Conservation (phyloP, 1,140 invertebrate species). For the Penaeus vannamei region DNA sequence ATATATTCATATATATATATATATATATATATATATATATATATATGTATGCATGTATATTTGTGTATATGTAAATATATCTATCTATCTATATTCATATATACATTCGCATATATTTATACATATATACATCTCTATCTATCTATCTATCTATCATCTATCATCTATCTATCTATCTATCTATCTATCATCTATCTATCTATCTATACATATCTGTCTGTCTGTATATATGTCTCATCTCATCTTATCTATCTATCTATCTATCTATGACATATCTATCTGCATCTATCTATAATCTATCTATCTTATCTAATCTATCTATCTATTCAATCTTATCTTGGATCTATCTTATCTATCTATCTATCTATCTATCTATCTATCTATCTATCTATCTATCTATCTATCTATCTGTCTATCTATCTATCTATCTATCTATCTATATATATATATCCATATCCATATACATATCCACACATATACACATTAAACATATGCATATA, state of each 20-base stretch:
- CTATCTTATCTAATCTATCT: too few species aligned
- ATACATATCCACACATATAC: neutral
- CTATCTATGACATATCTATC: too few species aligned
- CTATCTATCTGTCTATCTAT: too few species aligned
- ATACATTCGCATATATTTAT: neutral
- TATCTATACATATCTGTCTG: neutral
- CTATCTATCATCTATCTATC: neutral
- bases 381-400: too few species aligned
- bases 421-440: conserved; percentile 9
- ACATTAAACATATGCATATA: neutral
- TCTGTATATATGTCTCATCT: too few species aligned
- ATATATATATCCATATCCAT: neutral
- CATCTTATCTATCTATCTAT: too few species aligned
- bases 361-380: too few species aligned
- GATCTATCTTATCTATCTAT: too few species aligned
- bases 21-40: neutral
- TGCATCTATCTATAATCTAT: too few species aligned
- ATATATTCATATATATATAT: neutral
- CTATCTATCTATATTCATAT: neutral
- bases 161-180: too few species aligned
- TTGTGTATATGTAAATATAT: conserved; percentile 2
- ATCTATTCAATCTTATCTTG: too few species aligned
- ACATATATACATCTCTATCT: neutral
- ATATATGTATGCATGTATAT: neutral
- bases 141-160: too few species aligned